These are phyloP conservation scores for Zaprionus obscuricornis DNA, from an alignment of 2,888 invertebrate genomes.

Conservation along the genomic window DNA sequence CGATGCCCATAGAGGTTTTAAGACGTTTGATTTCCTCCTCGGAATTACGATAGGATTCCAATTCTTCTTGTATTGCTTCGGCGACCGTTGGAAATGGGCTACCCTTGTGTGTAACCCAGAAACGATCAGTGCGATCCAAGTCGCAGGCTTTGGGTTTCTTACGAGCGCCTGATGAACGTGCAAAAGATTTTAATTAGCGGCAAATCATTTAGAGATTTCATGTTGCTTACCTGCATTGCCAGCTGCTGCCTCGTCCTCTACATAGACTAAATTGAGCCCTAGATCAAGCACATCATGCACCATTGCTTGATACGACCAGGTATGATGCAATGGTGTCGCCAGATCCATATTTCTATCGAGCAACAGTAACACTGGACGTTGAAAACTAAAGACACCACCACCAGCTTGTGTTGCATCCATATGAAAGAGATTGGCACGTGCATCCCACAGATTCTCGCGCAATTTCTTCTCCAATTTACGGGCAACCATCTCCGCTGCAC, in stretches of 20 bases:
- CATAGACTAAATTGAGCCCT: constrained; percentile 91
- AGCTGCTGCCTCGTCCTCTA: constrained; percentile 87
- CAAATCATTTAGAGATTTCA: background rate
- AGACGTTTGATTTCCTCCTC: constrained; percentile 98
- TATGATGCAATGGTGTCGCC: constrained; percentile 99
- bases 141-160: constrained; percentile 95
- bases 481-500: constrained; percentile 99
- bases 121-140: constrained; percentile 93
- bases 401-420: constrained; percentile 90
- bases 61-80: constrained; percentile 98
- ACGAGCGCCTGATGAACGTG: constrained; percentile 85
- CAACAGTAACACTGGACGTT: constrained; percentile 95
- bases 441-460: constrained; percentile 97
- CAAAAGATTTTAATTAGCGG: background rate
- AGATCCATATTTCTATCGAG: constrained; percentile 97
- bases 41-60: constrained; percentile 95
- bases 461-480: constrained; percentile 98
- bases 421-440: constrained; percentile 97
- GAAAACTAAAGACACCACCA: constrained; percentile 91
- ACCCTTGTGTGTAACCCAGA: constrained; percentile 97
- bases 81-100: constrained; percentile 97
- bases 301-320: constrained; percentile 99
- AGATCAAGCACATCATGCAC: constrained; percentile 98
- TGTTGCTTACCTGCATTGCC: constrained; percentile 52
- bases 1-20: constrained; percentile 96